These are phyloP conservation scores for Athrips mouffetella DNA, from an alignment of 2,888 invertebrate species.

Conservation along the genomic window DNA sequence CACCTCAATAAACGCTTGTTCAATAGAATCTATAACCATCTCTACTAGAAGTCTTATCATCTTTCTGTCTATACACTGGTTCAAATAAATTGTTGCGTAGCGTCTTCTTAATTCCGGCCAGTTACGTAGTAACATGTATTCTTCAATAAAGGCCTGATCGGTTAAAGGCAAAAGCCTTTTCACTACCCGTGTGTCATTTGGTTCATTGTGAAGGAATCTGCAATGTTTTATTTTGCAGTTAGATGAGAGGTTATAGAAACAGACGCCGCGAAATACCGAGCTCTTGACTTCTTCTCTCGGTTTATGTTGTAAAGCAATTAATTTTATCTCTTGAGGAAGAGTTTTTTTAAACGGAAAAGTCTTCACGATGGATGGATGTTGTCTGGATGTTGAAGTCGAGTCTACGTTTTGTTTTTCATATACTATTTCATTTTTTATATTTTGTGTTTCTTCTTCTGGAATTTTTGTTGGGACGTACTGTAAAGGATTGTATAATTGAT, in stretches of 20 bases:
- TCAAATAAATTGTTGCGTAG: constrained; percentile 41
- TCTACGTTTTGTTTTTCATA: constrained; percentile 57
- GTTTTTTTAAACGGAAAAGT: not conserved
- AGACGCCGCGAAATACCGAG: constrained; percentile 39
- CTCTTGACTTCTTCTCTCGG: constrained; percentile 26
- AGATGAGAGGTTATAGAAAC: constrained; percentile 44
- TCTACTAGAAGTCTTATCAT: constrained; percentile 46
- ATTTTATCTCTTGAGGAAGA: too few relatives aligned
- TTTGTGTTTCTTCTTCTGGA: constrained; percentile 5
- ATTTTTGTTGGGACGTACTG: constrained; percentile 46
- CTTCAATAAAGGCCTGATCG: constrained; percentile 42
- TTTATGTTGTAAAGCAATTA: constrained; percentile 21
- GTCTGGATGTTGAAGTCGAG: constrained; percentile 47
- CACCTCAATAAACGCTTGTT: constrained; percentile 30
- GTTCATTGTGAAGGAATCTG: constrained; percentile 36
- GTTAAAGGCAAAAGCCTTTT: constrained; percentile 26
- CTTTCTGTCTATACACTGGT: constrained; percentile 43
- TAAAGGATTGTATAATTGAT: constrained; percentile 17
- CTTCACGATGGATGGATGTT: constrained; percentile 15
- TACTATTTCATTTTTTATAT: constrained; percentile 25
- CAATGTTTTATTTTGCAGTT: constrained; percentile 43
- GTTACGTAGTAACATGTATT: constrained; percentile 41
- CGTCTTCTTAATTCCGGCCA: constrained; percentile 31
- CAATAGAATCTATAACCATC: constrained; percentile 39
- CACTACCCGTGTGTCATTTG: constrained; percentile 23